Base-by-base conservation (phyloP, 1,140 invertebrate species). In the Bombus soroeensis region DNA sequence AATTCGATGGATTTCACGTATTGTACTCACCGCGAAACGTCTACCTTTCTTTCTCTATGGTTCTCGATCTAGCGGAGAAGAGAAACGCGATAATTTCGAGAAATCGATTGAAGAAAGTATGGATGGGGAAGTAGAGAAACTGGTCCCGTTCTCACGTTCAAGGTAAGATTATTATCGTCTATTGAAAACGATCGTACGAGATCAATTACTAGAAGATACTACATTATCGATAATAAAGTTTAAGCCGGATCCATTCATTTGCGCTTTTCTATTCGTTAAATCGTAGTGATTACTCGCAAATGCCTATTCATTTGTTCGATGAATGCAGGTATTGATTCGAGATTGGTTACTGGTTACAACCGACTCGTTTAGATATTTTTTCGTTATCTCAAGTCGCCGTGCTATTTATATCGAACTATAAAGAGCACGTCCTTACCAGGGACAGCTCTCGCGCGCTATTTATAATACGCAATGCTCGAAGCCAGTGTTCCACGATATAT, bases 1-100 rank as follows among this genome's bases (percentile, higher is more conserved):
- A 66, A 70, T 80, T 70, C 78, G 64, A 80, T 80, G 64, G 22
- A 53, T 70, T 80, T 10, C 77, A 66, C 75, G 34, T 77, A 32
- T 34, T n/a, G 25, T 6, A n/a, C 22, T 25, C 8, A 12, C 10
- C 39, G 41, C 72, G 41, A 10, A 73, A 47, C 41, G 25, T 34
- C n/a, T 34, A 9, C 28, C n/a, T 41, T 1, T 28, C 37, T 39
- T 59, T 9, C 22, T 9, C 12, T 5, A 28, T 9, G 32, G 1
- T 9, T 15, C 32, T 15, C 22, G 22, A 22, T 47, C 22, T 15
- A 22, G 1, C 32, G 15, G 47, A 57, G 25, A 37, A 34, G 32
- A 13, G 53, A 39, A 22, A 39, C 75, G 57, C 28, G 37, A 25
- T 22, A 34, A 62, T 62, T 41, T 77, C 37, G 75, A 25, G 25